phyloP scores from a whole-genome alignment of 2,797 vertebrate genomes.

The Crenuchus spilurus region DNA sequence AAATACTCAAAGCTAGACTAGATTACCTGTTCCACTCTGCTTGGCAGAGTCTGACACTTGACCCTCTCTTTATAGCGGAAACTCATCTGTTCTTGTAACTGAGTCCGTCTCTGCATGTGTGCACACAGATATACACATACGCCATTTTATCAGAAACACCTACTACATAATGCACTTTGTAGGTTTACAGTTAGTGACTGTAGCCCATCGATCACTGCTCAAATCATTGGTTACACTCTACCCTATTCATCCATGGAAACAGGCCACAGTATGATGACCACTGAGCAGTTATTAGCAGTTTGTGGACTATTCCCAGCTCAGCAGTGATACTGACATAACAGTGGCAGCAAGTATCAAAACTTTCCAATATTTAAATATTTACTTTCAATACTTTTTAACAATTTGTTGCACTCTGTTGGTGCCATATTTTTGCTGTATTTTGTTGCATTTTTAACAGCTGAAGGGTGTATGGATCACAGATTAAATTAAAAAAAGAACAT shows the following conservation, averaged over 20 bases:
- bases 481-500: too few species aligned
- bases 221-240: background rate
- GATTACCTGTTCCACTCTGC: constrained; percentile 75
- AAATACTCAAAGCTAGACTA: background rate
- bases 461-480: too few species aligned
- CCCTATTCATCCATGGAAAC: background rate
- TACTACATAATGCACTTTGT: background rate
- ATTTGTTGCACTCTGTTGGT: too few species aligned
- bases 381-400: too few species aligned
- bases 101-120: constrained; percentile 70
- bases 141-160: background rate
- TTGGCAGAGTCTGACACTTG: constrained; percentile 74
- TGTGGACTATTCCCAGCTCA: background rate
- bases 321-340: background rate
- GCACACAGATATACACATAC: constrained; percentile 4
- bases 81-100: constrained; percentile 80
- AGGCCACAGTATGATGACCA: too few species aligned
- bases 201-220: background rate
- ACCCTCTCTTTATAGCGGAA: constrained; percentile 78
- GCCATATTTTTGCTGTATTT: too few species aligned
- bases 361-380: too few species aligned
- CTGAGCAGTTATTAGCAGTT: background rate
- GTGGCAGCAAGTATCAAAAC: too few species aligned
- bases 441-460: too few species aligned
- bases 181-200: background rate